Conservation (phyloP, 2,113 vertebrate species). For the Benitochromis conjunctus region DNA sequence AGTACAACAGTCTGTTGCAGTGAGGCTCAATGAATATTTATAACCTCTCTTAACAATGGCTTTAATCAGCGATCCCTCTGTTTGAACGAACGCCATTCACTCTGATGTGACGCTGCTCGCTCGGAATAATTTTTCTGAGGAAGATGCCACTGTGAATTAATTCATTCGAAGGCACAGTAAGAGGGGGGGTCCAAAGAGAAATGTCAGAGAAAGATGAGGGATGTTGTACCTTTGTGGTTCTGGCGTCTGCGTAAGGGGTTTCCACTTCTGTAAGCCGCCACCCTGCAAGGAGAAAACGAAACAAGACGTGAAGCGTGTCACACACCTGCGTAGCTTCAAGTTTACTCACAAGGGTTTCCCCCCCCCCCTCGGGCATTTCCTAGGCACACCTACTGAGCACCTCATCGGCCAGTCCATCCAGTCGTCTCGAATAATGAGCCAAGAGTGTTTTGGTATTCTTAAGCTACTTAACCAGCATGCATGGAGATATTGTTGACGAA, state of each 20-base stretch:
- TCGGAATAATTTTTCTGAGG: neutral
- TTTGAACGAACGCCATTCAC: neutral
- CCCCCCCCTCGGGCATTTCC: neutral
- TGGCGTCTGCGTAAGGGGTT: constrained; percentile 75
- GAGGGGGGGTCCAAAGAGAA: neutral
- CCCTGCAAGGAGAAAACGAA: constrained; percentile 70
- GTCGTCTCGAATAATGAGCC: neutral
- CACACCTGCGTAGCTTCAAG: neutral
- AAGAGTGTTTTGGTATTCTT: neutral
- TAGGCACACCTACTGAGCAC: neutral
- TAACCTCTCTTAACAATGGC: neutral
- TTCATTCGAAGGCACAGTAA: neutral
- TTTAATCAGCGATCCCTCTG: neutral
- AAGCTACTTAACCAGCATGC: neutral
- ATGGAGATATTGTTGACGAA: neutral
- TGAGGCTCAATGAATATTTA: constrained; percentile 21
- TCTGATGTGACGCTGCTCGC: neutral
- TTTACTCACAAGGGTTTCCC: neutral
- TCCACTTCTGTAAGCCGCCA: constrained; percentile 78
- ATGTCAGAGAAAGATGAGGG: neutral
- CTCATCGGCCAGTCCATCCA: neutral
- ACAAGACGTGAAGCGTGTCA: constrained; percentile 5
- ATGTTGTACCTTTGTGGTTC: constrained; percentile 83
- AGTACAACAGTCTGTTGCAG: neutral
- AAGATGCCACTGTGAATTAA: neutral